A percentile compares a stretch with the other conserved stretches of the same genome.
These are phyloP conservation scores for Lagenorhynchus albirostris DNA, from an alignment of 2,113 vertebrate species.

Conservation along the genomic window DNA sequence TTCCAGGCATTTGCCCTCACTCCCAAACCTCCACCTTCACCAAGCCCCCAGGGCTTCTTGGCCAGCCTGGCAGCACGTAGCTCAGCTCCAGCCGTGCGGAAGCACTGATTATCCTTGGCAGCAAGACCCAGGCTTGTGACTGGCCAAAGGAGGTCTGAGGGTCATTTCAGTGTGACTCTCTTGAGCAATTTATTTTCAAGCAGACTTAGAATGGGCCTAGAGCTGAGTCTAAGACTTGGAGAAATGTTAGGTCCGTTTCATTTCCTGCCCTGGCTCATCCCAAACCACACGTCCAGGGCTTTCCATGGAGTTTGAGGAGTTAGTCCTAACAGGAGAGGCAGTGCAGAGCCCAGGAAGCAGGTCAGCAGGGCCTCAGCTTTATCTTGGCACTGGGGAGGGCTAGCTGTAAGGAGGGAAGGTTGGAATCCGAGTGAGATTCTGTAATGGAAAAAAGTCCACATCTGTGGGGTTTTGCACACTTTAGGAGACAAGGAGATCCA, in stretches of 20 bases:
- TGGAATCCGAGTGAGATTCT: not conserved
- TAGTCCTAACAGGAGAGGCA: not conserved
- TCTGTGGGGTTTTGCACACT: not conserved
- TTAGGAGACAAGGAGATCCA: not conserved
- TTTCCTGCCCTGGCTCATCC: not conserved
- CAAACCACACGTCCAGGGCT: not conserved
- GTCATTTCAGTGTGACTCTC: not conserved
- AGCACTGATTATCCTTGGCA: conserved; percentile 24
- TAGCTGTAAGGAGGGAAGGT: not conserved
- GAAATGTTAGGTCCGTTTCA: not conserved
- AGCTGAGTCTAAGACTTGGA: not conserved
- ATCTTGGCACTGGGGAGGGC: not conserved
- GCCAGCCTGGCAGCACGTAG: conserved; percentile 12
- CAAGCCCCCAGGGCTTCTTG: not conserved
- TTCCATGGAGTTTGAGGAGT: not conserved
- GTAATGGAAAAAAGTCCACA: not conserved
- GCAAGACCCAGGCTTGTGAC: conserved; percentile 26
- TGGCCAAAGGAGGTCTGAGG: conserved; percentile 4
- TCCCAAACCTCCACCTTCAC: not conserved
- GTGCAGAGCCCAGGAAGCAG: not conserved
- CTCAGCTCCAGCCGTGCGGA: conserved; percentile 23
- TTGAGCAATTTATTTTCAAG: not conserved
- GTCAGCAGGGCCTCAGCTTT: not conserved
- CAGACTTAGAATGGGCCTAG: not conserved
- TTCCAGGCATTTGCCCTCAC: not conserved